Base-by-base conservation (phyloP, 2,113 vertebrate genomes). In the Phyllostomus discolor region DNA sequence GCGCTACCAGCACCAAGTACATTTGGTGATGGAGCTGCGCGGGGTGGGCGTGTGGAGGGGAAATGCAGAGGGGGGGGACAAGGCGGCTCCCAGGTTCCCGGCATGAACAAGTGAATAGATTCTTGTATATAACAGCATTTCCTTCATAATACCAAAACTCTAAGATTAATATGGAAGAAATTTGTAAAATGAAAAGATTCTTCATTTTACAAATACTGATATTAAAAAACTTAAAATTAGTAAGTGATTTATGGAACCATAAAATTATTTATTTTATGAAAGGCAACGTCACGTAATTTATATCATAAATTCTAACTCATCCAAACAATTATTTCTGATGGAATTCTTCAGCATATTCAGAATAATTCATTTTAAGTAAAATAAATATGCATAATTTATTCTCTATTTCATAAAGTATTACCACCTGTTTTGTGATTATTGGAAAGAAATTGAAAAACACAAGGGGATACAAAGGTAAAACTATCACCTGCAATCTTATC, bases 361-460 rank as follows among this genome's bases (percentile, higher is more conserved):
- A 94, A 50, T 38, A 24, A 95, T 76, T 92, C 46, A 85, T 70
- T 83, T 94, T 90, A 87, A 84, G 80, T 94, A 86, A 90, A 92
- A 95, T 69, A 92, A 70, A 89, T 54, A 50, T 66, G 16, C 20
- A 10, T 69, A 64, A 73, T 82, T 84, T 88, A 20, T 67, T 46
- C 31, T 52, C 38, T 87, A 9, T 64, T 69, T 76, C 31, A 48
- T 93, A 80, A 92, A 88, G 73, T 48, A 69, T 50, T 79, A 87
- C 26, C 28, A 76, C 35, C 20, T 48, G 59, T 72, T 82, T 84
- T 62, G 5, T 78, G 52, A 92, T 73, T 86, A 84, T 66, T 66
- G 9, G 73, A 88, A 94, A 86, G 73, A 89, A 95, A 84, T 1
- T 66, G 64, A 93, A 95, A 87, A 93, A 54, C n/a, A 88, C 43